Conservation (phyloP, 2,113 vertebrate species). For the Collichthys lucidus region DNA sequence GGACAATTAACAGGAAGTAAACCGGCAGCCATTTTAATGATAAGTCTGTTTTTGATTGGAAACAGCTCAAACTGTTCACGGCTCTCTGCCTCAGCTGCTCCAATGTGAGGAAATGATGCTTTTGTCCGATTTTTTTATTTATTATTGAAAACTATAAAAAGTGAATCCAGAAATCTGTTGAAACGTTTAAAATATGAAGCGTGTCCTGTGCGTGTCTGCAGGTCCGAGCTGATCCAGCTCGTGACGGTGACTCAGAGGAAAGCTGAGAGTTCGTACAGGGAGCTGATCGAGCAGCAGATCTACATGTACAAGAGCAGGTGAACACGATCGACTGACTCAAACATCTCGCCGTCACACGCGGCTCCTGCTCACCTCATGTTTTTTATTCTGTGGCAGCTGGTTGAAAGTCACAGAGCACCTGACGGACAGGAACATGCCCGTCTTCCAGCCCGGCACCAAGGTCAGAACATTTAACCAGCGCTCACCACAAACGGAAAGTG, state of each 20-base stretch:
- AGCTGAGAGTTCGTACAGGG: slow-evolving; percentile 90
- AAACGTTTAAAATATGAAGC: too few relatives aligned
- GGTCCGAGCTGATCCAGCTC: slow-evolving; percentile 97
- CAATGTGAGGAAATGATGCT: too few relatives aligned
- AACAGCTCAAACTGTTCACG: too few relatives aligned
- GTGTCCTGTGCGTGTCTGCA: slow-evolving; percentile 60
- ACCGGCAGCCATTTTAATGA: too few relatives aligned
- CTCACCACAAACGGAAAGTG: too few relatives aligned
- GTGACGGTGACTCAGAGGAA: slow-evolving; percentile 95
- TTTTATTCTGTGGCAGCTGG: slow-evolving; percentile 84
- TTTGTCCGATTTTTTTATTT: too few relatives aligned
- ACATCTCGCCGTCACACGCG: not conserved
- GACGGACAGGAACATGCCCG: slow-evolving; percentile 89
- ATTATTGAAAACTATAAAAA: too few relatives aligned
- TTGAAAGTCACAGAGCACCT: slow-evolving; percentile 93
- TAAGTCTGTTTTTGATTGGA: too few relatives aligned
- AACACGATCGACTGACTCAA: fast-evolving
- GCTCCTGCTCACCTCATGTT: fast-evolving
- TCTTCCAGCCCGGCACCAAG: slow-evolving; percentile 92
- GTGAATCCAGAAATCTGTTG: too few relatives aligned
- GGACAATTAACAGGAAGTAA: too few relatives aligned
- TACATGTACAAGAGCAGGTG: slow-evolving; percentile 95
- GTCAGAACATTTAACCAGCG: slow-evolving; percentile 80
- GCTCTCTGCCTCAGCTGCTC: too few relatives aligned
- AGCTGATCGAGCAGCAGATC: slow-evolving; percentile 95